A percentile compares a stretch with the other conserved stretches of the same genome.
These are phyloP conservation scores for Cyanoderma ruficeps DNA, from an alignment of 2,113 vertebrate species.

Conservation along the genomic window DNA sequence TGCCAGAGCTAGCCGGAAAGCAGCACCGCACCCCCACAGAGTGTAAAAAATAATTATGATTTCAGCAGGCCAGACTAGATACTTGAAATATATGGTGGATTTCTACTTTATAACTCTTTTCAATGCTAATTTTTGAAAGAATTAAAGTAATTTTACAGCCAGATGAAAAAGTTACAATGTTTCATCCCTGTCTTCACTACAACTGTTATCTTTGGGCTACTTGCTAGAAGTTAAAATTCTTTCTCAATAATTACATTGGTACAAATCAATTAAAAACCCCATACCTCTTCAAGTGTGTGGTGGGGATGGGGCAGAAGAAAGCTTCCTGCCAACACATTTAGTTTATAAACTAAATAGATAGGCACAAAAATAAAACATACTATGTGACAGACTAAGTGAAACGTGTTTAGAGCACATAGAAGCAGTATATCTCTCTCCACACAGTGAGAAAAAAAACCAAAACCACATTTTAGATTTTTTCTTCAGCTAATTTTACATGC, in stretches of 20 bases:
- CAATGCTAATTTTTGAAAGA: neutral
- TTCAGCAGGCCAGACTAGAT: neutral
- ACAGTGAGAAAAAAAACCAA: neutral
- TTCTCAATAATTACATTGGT: neutral
- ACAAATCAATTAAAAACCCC: neutral
- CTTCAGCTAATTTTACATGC: neutral
- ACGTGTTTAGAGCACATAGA: neutral
- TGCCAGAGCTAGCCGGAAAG: no score
- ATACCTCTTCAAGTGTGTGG: neutral
- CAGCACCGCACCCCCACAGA: neutral
- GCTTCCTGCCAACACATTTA: neutral
- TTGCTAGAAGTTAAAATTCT: neutral
- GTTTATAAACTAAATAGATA: neutral
- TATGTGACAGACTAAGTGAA: neutral
- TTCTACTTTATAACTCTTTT: neutral
- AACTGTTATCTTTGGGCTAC: neutral
- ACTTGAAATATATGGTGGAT: neutral
- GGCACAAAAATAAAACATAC: neutral
- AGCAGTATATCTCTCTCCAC: neutral
- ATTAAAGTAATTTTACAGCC: neutral
- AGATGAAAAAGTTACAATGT: neutral
- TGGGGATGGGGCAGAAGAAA: fast-evolving
- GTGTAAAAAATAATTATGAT: neutral
- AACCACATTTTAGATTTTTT: fast-evolving
- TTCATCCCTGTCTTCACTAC: neutral